phyloP scores from a whole-genome alignment of 2,113 vertebrate genomes.

The Istiophorus platypterus region DNA sequence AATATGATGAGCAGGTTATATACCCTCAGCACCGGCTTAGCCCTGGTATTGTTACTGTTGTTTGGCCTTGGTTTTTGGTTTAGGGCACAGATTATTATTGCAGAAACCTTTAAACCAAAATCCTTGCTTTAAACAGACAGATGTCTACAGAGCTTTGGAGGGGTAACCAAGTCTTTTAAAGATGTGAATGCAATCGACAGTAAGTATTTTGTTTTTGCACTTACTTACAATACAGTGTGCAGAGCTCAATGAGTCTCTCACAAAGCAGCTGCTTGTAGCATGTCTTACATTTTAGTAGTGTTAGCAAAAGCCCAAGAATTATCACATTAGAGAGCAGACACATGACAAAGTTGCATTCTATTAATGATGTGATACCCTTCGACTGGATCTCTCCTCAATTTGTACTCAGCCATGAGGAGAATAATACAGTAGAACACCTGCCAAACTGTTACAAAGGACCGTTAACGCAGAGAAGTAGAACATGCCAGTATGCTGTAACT shows the following conservation, averaged over 20 bases:
- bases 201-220: constrained; percentile 8
- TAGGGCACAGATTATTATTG: constrained; percentile 45
- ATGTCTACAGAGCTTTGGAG: background rate
- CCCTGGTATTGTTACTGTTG: constrained; percentile 40
- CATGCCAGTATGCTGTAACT: background rate
- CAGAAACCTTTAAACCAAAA: constrained; percentile 45
- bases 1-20: constrained; percentile 62
- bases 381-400: background rate
- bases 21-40: constrained; percentile 41
- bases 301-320: background rate
- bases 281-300: background rate
- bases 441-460: background rate
- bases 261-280: background rate
- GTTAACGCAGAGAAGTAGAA: background rate
- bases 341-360: background rate
- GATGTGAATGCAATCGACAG: background rate
- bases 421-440: background rate
- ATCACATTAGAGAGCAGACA: background rate
- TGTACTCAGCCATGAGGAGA: background rate
- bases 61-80: constrained; percentile 70
- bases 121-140: constrained; percentile 37
- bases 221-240: background rate
- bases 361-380: background rate
- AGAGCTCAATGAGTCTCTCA: constrained; percentile 7
- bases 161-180: background rate